Evolutionary conservation across 30 jellyfish, hydroid and myxozoan species (phyloP), one percentile per base, ranked within the genome.

Genomic region (Pseudorhiza aurosa): DNA sequence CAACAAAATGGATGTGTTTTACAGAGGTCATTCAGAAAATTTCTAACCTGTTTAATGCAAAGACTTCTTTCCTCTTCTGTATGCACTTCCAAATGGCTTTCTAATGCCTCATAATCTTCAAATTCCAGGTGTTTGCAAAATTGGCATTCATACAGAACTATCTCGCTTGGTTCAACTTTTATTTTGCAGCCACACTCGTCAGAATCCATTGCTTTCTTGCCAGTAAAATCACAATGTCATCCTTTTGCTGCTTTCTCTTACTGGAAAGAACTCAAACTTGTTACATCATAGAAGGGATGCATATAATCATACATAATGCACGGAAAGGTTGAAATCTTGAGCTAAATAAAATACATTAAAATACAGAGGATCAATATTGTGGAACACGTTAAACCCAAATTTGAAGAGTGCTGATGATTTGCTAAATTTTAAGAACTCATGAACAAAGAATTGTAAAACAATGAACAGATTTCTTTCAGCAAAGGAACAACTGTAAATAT

Each of bases 91-190:
- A 53, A 21, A 53, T 53, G 67, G n/a, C 24, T 53, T 53, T 17
- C 35, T 21, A 53, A 19, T 2, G 19, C 67, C n/a, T 21, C 67
- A 21, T 53, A 53, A 53, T 53, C 67, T 53, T 53, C 67, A 18
- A 64, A 33, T 32, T 12, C 58, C 60, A 64, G 4, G 24, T 0
- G 32, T 31, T 39, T 30, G 33, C 77, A 33, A 17, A 33, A 32
- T 24, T 64, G 77, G 33, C 77, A 64, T 31, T 58, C 77, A 64
- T 64, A 64, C 36, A 64, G 74, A 26, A 28, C 59, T 17, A 30
- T 17, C 19, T 64, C 77, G 37, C 18, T 35, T 42, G 37, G 77
- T n/a, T 64, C 77, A 33, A 29, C 35, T 9, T 64, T 42, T 14
- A 30, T 36, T 8, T 33, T 8, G 10, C 30, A 25, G 3, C 5